Evolutionary conservation across 2,888 invertebrate species (phyloP), one percentile per base, ranked within the genome.

Genomic region (Sepioteuthis lessoniana): DNA sequence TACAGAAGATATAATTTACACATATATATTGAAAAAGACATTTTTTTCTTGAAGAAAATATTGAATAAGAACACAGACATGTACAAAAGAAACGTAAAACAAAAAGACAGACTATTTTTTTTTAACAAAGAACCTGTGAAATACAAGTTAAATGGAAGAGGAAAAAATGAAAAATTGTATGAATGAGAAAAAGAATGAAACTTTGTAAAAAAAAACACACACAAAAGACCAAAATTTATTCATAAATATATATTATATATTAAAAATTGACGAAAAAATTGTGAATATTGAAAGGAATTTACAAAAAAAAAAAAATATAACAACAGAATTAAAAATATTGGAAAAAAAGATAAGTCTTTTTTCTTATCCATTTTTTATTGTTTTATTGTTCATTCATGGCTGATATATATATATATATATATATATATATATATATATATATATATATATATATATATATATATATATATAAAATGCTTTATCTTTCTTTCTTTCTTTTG

Each of bases 251-350:
- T 35, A 76, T 35, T 76, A 76, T 76, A 76, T 76, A 76, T 76
- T 60, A 31, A 60, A n/a, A 76, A 46, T 37, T 13, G 35, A 10
- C 35, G 37, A 28, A 46, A 38, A 46, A 46, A 91, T 46, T 91
- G 91, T 91, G 38, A 91, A 91, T 91, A 91, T 19, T 38, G n/a
- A 31, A 46, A 76, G 76, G 76, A 76, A 76, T 76, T 76, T 76
- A 76, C 76, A 76, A 76, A 8, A 76, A 76, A 76, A 76, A 76
- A 76, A 76, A 76, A 76, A 31, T n/a, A 31, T 76, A 76, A 76
- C 76, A 76, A 28, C 76, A 76, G 76, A 76, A 76, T 76, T 76
- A 76, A 76, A 76, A 76, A 76, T 31, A 76, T 76, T 76, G 31
- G 76, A 31, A 76, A 76, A 60, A 76, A 76, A 76, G 76, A 76